Conservation (phyloP, 2,113 vertebrate genomes). For the Pseudopodoces humilis region DNA sequence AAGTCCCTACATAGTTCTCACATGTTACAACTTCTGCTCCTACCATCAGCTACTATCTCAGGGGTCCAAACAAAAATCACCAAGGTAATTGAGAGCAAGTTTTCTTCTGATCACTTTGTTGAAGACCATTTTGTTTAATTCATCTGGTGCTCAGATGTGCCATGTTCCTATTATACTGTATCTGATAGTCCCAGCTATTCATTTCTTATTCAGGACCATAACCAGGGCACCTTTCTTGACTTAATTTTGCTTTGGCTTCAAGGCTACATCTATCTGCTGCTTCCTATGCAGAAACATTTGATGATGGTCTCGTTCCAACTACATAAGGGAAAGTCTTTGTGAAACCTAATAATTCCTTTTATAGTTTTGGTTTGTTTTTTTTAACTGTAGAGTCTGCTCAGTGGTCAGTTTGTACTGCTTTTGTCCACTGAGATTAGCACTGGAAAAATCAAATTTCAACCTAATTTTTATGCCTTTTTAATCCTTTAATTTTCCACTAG, state of each 20-base stretch:
- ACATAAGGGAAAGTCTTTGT: not conserved
- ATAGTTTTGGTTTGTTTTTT: not conserved
- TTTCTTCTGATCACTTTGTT: not conserved
- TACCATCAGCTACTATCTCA: not conserved
- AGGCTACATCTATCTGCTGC: not conserved
- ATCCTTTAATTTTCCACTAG: not conserved
- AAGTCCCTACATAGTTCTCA: not conserved
- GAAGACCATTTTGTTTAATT: not conserved
- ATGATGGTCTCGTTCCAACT: not conserved
- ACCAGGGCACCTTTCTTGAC: not conserved
- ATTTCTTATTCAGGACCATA: not conserved
- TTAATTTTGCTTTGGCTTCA: not conserved
- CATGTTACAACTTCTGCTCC: not conserved
- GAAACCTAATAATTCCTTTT: not conserved
- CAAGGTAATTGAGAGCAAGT: not conserved
- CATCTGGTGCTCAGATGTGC: not conserved
- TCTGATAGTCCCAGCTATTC: not conserved
- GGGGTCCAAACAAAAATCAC: not conserved
- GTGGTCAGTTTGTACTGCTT: not conserved
- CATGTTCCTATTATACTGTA: not conserved
- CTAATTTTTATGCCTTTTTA: not conserved
- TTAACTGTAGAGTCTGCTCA: not conserved
- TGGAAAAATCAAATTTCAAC: not conserved
- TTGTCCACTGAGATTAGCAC: not conserved
- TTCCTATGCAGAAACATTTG: not conserved